These are phyloP conservation scores for Microplitis manilae DNA, from an alignment of 2,888 invertebrate genomes.

Conservation along the genomic window DNA sequence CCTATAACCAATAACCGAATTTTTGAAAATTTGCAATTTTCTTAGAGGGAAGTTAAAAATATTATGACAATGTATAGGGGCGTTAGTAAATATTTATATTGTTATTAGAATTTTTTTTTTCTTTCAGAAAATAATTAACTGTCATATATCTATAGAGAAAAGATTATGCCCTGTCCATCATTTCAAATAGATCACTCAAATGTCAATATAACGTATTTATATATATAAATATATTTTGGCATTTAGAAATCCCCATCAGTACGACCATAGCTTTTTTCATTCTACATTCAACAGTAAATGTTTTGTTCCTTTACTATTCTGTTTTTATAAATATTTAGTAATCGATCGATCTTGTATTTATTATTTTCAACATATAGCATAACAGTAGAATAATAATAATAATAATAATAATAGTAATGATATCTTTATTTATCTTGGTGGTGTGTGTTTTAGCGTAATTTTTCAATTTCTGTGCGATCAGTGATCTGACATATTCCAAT, in stretches of 20 bases:
- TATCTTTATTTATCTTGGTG: background rate
- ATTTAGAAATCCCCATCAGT: background rate
- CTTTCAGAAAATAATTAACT: background rate
- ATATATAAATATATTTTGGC: background rate
- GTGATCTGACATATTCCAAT: conserved; percentile 58
- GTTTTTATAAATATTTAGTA: background rate
- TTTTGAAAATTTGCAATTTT: too few relatives aligned
- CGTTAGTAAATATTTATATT: too few relatives aligned
- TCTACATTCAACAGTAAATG: background rate
- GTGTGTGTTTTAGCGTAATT: conserved; percentile 67
- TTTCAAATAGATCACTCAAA: background rate
- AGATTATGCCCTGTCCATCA: background rate
- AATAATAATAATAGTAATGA: background rate
- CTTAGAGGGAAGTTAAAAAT: too few relatives aligned
- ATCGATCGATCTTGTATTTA: background rate
- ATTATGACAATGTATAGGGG: too few relatives aligned
- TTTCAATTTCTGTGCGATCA: conserved; percentile 66
- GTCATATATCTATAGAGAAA: background rate
- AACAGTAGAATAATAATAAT: background rate
- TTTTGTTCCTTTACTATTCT: background rate
- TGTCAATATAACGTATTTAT: background rate
- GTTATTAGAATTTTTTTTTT: too few relatives aligned
- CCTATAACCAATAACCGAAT: too few relatives aligned
- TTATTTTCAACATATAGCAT: background rate
- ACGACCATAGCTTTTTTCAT: background rate